Conservation (phyloP, 2,888 invertebrate genomes). For the Acanthococcus lagerstroemiae region DNA sequence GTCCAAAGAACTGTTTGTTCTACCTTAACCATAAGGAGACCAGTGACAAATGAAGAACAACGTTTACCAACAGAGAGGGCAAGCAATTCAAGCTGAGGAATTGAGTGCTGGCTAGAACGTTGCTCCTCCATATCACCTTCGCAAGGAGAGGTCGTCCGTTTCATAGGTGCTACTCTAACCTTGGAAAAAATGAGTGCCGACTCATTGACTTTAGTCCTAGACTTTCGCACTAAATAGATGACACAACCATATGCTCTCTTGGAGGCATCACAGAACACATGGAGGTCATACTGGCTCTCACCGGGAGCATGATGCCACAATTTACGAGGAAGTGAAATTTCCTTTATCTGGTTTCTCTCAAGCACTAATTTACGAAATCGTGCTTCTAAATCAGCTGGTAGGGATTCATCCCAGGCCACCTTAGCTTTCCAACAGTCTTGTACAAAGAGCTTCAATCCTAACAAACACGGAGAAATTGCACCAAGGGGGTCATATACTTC, state of each 20-base stretch:
- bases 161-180: background rate
- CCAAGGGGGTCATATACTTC: background rate
- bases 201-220: background rate
- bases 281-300: no score
- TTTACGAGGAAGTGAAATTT: background rate
- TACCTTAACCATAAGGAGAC: background rate
- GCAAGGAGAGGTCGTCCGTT: background rate
- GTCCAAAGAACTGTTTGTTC: background rate
- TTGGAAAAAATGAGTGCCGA: background rate
- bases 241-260: background rate
- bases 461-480: background rate
- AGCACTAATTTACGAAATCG: background rate
- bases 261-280: conserved; percentile 4
- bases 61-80: background rate
- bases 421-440: conserved; percentile 8
- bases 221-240: background rate
- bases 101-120: no score
- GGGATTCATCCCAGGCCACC: background rate
- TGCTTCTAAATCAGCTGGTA: background rate
- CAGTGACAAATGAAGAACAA: background rate
- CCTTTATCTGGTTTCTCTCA: background rate
- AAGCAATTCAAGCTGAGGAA: conserved; percentile 3
- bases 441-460: background rate
- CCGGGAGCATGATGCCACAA: background rate
- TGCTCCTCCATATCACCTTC: no score